Conservation (phyloP, 2,113 vertebrate genomes). For the Bostrychus sinensis region DNA sequence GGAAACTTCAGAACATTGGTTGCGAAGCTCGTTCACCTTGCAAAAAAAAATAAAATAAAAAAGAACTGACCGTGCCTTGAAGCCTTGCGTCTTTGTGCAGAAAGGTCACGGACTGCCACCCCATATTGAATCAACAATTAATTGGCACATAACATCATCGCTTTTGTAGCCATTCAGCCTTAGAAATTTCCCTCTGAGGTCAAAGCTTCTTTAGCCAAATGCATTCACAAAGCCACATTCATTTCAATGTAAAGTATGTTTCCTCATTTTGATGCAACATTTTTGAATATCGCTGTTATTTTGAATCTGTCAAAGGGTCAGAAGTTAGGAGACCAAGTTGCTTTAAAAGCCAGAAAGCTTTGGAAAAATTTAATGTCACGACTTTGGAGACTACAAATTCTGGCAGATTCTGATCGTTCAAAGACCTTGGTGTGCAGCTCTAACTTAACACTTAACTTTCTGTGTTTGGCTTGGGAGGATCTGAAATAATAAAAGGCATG, state of each 20-base stretch:
- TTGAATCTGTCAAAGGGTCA: neutral
- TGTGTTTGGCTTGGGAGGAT: too few species aligned
- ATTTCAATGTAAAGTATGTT: neutral
- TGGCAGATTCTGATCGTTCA: too few species aligned
- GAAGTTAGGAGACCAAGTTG: neutral
- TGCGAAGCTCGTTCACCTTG: constrained; percentile 22
- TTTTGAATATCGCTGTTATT: neutral
- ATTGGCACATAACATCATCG: neutral
- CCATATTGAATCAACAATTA: constrained; percentile 18
- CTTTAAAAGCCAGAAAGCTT: neutral
- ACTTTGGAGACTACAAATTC: neutral
- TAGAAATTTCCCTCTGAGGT: neutral
- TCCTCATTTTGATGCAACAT: neutral
- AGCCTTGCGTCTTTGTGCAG: constrained; percentile 17
- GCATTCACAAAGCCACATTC: neutral
- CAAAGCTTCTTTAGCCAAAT: constrained; percentile 1
- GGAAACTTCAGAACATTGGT: constrained; percentile 62
- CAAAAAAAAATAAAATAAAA: too few species aligned
- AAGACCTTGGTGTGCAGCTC: too few species aligned
- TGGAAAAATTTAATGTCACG: too few species aligned
- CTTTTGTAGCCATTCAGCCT: neutral
- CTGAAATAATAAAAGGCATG: too few species aligned
- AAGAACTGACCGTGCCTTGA: constrained; percentile 3
- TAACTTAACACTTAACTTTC: too few species aligned
- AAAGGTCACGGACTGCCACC: constrained; percentile 13